Evolutionary conservation across 2,888 invertebrate genomes (phyloP).

Genomic region (Azorinus chamasolen): DNA sequence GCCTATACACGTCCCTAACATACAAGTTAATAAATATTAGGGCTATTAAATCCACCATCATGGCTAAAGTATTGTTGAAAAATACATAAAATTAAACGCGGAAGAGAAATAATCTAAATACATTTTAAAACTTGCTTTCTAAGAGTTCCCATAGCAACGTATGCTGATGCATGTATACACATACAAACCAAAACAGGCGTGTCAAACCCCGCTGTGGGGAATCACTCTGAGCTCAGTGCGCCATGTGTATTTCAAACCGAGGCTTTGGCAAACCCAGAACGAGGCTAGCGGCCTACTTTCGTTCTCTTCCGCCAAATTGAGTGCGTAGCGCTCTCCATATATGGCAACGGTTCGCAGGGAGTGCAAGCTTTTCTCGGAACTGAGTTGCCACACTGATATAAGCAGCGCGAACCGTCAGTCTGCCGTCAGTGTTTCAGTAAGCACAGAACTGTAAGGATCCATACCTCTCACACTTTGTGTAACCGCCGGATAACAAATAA

Average conservation of each 20-base stretch:
- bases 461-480: slow-evolving; percentile 36
- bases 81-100: no score
- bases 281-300: slow-evolving; percentile 45
- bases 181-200: no score
- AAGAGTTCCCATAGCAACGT: no score
- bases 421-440: slow-evolving; percentile 53
- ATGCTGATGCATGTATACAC: no score
- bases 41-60: no score
- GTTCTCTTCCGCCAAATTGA: slow-evolving; percentile 47
- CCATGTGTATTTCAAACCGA: slow-evolving; percentile 21
- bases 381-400: slow-evolving; percentile 39
- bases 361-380: slow-evolving; percentile 59
- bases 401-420: slow-evolving; percentile 23
- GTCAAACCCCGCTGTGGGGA: no score
- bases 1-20: no score
- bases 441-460: slow-evolving; percentile 43
- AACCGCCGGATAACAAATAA: slow-evolving; percentile 30
- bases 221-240: no score
- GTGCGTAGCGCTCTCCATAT: slow-evolving; percentile 53
- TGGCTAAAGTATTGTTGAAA: no score
- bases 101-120: no score
- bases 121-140: no score
- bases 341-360: slow-evolving; percentile 49
- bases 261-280: slow-evolving; percentile 36
- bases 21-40: no score